Percentiles rank a stretch among this genome's conserved stretches.
Evolutionary conservation across 2,888 invertebrate genomes (phyloP).

Genomic region (Physocephala rufipes): DNA sequence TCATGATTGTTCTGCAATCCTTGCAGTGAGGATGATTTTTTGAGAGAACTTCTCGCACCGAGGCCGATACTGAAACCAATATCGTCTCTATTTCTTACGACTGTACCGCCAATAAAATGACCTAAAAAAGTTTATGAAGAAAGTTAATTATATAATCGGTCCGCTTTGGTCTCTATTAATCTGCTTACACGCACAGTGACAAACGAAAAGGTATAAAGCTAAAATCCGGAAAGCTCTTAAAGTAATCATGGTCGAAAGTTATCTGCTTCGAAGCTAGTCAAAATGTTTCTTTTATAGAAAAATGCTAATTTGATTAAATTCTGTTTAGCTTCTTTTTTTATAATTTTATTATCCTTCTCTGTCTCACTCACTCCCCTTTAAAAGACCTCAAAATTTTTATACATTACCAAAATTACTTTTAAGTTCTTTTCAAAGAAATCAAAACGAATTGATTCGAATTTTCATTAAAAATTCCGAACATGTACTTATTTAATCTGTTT

Average conservation of each 20-base stretch:
- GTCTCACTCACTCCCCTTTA: not conserved
- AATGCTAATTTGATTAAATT: not conserved
- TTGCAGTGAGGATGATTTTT: not conserved
- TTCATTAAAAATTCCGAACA: not conserved
- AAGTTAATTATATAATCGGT: not conserved
- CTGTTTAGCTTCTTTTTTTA: not conserved
- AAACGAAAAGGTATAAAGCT: slow-evolving; percentile 33
- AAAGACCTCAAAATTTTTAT: not conserved
- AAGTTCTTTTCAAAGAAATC: not conserved
- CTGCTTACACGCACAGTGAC: slow-evolving; percentile 43
- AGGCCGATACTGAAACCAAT: slow-evolving; percentile 27
- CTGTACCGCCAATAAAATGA: slow-evolving; percentile 33
- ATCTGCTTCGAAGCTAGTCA: slow-evolving; percentile 35
- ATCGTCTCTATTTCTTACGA: slow-evolving; percentile 28
- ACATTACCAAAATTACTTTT: not conserved
- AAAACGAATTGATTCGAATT: not conserved
- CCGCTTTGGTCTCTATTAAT: not conserved
- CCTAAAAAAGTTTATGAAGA: slow-evolving; percentile 30
- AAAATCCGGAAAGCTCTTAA: slow-evolving; percentile 40
- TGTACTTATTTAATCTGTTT: not conserved
- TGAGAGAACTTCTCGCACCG: not conserved
- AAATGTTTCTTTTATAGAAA: slow-evolving; percentile 44
- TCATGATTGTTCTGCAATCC: not conserved
- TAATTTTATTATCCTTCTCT: not conserved
- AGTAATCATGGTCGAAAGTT: slow-evolving; percentile 42